phyloP scores from a whole-genome alignment of 2,888 invertebrate genomes.

The Synergus itoensis region DNA sequence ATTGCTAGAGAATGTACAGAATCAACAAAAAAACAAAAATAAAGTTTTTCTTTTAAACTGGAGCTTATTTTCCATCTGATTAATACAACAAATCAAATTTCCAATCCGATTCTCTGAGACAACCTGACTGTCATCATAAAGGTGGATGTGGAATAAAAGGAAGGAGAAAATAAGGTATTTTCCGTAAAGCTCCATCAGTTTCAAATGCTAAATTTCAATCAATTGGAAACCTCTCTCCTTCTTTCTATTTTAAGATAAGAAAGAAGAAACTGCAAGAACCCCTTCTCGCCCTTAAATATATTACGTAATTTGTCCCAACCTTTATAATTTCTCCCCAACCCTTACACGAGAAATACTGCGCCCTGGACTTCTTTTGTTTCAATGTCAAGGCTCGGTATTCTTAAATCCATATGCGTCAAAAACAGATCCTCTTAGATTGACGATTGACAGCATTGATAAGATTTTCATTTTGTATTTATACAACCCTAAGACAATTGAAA shows the following conservation, averaged over 20 bases:
- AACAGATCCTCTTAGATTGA: neutral
- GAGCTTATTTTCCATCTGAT: too few relatives aligned
- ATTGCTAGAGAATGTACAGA: too few relatives aligned
- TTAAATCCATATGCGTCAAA: conserved; percentile 12
- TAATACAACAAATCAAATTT: too few relatives aligned
- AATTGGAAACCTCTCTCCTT: neutral
- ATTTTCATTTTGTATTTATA: neutral
- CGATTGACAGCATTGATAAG: neutral
- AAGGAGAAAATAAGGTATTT: conserved; percentile 29
- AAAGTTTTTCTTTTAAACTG: too few relatives aligned
- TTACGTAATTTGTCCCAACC: neutral
- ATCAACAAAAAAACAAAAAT: too few relatives aligned
- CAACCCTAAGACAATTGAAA: too few relatives aligned
- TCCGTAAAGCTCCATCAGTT: neutral
- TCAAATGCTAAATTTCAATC: neutral
- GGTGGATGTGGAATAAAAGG: conserved; percentile 42
- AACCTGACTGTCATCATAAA: conserved; percentile 22
- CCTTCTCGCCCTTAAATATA: neutral
- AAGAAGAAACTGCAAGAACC: too few relatives aligned
- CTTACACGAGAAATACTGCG: conserved; percentile 62
- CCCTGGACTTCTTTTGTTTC: conserved; percentile 56
- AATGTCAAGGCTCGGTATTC: neutral
- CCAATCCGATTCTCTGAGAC: neutral
- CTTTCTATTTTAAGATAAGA: too few relatives aligned
- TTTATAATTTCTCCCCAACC: neutral